phyloP scores from a whole-genome alignment of 2,113 vertebrate genomes.

The Micronycteris hirsuta region DNA sequence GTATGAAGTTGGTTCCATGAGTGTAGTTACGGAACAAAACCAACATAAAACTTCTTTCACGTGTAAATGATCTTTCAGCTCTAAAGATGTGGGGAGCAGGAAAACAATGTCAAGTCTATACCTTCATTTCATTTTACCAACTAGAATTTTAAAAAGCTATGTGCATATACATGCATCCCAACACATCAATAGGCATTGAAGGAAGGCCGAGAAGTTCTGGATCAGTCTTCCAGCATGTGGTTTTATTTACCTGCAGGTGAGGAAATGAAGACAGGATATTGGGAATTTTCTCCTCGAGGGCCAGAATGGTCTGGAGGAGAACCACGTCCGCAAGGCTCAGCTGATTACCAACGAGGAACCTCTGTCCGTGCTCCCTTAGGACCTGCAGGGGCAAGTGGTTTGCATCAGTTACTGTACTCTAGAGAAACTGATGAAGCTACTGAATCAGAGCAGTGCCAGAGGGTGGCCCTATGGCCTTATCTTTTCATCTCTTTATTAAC shows the following conservation, averaged over 20 bases:
- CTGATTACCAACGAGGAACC: conserved; percentile 86
- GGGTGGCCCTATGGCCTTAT: not conserved
- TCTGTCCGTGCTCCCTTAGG: conserved; percentile 73
- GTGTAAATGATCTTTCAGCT: not conserved
- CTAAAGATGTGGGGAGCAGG: not conserved
- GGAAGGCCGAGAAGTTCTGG: not conserved
- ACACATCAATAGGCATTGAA: not conserved
- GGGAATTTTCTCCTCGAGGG: conserved; percentile 87
- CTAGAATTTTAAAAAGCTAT: not conserved
- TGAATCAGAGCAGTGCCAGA: not conserved
- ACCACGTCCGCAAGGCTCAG: conserved; percentile 88
- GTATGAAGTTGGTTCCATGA: not conserved
- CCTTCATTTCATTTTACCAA: not conserved
- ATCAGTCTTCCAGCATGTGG: not conserved
- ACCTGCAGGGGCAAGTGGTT: conserved; percentile 70
- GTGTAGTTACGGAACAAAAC: not conserved
- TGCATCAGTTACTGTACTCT: not conserved
- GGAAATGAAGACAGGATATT: conserved; percentile 83
- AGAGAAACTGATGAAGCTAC: not conserved
- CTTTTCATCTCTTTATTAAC: not conserved
- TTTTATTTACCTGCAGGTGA: conserved; percentile 85
- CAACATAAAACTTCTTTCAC: not conserved
- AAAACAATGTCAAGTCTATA: not conserved
- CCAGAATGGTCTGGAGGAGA: conserved; percentile 88
- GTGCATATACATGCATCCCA: not conserved